Percentiles rank a stretch among this genome's conserved stretches.
Conservation (phyloP, 2,113 vertebrate species). For the Megalops atlanticus region DNA sequence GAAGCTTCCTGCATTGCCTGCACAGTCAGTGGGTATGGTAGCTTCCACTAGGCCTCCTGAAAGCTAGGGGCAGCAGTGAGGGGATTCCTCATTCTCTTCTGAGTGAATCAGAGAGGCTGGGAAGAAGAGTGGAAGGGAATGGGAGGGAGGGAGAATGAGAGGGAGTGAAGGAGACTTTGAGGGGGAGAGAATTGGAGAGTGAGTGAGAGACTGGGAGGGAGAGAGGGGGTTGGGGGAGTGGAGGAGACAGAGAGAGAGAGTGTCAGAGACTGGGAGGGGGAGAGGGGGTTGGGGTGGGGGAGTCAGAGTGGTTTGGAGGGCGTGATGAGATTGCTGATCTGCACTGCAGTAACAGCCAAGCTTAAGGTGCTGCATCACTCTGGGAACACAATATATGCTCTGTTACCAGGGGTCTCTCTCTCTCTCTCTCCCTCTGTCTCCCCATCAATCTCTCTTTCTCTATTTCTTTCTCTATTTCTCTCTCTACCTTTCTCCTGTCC, state of each 20-base stretch:
- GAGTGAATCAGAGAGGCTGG: too few relatives aligned
- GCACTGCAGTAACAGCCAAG: neutral
- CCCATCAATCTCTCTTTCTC: neutral
- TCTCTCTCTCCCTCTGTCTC: slow-evolving; percentile 6
- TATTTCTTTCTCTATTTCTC: neutral
- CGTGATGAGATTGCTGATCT: neutral
- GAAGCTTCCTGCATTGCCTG: too few relatives aligned
- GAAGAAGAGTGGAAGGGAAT: neutral
- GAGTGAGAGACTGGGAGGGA: neutral
- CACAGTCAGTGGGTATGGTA: too few relatives aligned
- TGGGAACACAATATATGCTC: neutral
- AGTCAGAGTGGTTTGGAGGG: too few relatives aligned
- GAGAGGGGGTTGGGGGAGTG: neutral
- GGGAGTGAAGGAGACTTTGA: neutral
- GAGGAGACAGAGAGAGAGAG: neutral
- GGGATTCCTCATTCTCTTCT: too few relatives aligned
- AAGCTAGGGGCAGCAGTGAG: too few relatives aligned
- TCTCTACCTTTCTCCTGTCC: slow-evolving; percentile 1
- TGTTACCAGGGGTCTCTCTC: neutral
- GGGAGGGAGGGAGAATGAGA: neutral
- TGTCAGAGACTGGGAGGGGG: neutral
- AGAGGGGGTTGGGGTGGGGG: too few relatives aligned
- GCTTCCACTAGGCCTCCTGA: too few relatives aligned
- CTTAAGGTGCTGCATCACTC: neutral
- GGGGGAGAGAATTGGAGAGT: neutral